phyloP scores from a whole-genome alignment of 2,888 invertebrate species.

The Nasonia oneida region DNA sequence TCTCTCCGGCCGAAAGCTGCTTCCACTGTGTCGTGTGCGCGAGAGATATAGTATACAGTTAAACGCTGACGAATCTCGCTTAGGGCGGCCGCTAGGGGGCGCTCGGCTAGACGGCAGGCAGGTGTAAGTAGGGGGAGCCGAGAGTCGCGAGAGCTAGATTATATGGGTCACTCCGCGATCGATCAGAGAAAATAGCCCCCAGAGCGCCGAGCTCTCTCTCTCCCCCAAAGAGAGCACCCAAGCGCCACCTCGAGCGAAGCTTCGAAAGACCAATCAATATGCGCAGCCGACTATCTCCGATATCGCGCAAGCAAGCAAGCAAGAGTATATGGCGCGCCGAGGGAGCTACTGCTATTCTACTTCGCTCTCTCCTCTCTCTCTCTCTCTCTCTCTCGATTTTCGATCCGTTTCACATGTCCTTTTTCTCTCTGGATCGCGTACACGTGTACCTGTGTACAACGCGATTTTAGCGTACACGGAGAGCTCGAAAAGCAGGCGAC shows the following conservation, averaged over 20 bases:
- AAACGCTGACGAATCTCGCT: neutral
- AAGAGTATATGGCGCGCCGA: too few relatives aligned
- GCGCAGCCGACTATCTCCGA: conserved; percentile 72
- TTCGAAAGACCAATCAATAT: conserved; percentile 77
- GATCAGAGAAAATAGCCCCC: conserved; percentile 69
- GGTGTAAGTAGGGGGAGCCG: neutral
- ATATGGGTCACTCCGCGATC: conserved; percentile 79
- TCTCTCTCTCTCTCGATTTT: neutral
- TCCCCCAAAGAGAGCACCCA: conserved; percentile 30
- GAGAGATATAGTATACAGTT: neutral
- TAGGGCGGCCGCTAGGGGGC: conserved; percentile 13
- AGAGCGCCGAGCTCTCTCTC: conserved; percentile 68
- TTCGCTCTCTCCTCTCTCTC: neutral
- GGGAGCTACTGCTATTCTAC: conserved; percentile 8
- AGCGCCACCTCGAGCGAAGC: conserved; percentile 67
- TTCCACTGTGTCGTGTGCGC: neutral
- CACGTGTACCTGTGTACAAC: neutral
- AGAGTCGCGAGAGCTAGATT: conserved; percentile 61
- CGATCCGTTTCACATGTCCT: neutral
- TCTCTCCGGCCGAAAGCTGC: neutral
- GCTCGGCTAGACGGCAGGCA: conserved; percentile 8
- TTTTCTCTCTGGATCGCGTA: neutral
- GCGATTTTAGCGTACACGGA: neutral
- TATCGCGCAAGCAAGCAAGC: conserved; percentile 65
- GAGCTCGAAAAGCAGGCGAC: neutral